phyloP scores from a whole-genome alignment of 2,797 vertebrate species.

The Simalia tracyae region DNA sequence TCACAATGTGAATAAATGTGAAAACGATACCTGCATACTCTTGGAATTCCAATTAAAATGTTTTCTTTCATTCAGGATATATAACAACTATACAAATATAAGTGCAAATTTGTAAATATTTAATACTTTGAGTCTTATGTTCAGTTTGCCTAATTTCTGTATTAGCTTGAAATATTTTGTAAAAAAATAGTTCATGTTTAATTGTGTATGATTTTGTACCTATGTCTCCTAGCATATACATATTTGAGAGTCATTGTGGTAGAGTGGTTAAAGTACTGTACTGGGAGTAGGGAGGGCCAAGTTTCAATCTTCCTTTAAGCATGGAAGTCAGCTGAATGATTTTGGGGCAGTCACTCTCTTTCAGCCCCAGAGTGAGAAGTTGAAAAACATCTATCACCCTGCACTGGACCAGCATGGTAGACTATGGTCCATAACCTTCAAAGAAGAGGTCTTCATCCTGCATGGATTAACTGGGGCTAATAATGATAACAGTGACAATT shows the following conservation, averaged over 20 bases:
- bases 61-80: slow-evolving; percentile 31
- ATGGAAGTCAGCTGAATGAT: background rate
- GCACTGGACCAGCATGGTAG: background rate
- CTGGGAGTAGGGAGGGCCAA: background rate
- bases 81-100: background rate
- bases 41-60: slow-evolving; percentile 55
- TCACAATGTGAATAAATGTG: slow-evolving; percentile 52
- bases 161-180: background rate
- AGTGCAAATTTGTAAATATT: background rate
- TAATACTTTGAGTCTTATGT: background rate
- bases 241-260: background rate
- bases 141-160: background rate
- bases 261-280: background rate
- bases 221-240: background rate
- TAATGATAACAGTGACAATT: background rate
- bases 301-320: background rate
- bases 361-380: background rate
- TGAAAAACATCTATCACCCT: background rate
- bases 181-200: background rate
- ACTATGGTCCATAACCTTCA: background rate
- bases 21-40: slow-evolving; percentile 48
- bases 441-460: background rate
- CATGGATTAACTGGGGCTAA: background rate
- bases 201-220: background rate
- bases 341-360: background rate